Evolutionary conservation across 2,797 vertebrate genomes (phyloP).

Genomic region (Menidia menidia): DNA sequence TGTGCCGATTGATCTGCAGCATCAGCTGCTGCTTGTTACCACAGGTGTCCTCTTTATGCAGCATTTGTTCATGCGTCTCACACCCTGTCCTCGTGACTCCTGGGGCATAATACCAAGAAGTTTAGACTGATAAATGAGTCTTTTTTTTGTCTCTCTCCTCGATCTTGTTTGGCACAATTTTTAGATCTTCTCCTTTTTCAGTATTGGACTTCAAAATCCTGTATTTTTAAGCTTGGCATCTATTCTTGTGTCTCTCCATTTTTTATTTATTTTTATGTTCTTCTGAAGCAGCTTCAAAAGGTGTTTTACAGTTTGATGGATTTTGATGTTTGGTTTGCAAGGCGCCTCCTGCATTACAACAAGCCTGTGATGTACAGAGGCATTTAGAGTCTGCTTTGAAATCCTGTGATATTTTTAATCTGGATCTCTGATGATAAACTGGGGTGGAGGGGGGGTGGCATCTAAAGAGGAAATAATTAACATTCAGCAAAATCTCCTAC

Average conservation of each 20-base stretch:
- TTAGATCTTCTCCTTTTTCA: not conserved
- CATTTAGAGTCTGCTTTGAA: not conserved
- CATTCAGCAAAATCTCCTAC: not conserved
- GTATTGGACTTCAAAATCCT: not conserved
- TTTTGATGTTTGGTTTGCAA: constrained; percentile 5
- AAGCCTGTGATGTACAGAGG: no score
- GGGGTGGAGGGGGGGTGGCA: not conserved
- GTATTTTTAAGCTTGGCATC: constrained; percentile 28
- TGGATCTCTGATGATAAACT: not conserved
- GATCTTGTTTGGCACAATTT: constrained; percentile 4
- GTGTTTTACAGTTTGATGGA: not conserved
- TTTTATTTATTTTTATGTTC: constrained; percentile 28
- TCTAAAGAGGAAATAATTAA: not conserved
- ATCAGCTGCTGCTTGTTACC: constrained; percentile 10
- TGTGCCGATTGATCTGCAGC: constrained; percentile 38
- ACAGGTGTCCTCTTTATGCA: constrained; percentile 6
- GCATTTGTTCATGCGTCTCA: constrained; percentile 17
- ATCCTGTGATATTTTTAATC: not conserved
- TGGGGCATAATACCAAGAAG: not conserved
- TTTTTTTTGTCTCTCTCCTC: not conserved
- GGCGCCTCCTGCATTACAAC: not conserved
- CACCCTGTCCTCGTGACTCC: constrained; percentile 9
- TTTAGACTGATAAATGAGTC: not conserved
- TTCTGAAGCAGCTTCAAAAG: not conserved
- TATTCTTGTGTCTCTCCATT: constrained; percentile 6